Conservation (phyloP, 2,888 invertebrate species). For the Galeopsomyia nigrocyanea region DNA sequence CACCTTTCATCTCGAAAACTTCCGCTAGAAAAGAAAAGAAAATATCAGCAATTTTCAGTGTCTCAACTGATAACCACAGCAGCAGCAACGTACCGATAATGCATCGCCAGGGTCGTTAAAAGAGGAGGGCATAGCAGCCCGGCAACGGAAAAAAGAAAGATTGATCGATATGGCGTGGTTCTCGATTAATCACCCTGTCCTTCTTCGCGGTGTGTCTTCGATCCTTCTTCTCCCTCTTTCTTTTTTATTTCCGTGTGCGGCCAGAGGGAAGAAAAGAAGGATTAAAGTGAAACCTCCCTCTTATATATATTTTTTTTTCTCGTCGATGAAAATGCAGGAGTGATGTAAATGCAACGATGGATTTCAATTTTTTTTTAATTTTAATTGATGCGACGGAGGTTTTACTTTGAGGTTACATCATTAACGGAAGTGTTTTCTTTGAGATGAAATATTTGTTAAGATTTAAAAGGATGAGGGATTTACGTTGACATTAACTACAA, state of each 20-base stretch:
- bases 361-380: no score
- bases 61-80: neutral
- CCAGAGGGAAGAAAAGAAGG: neutral
- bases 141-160: slow-evolving; percentile 9
- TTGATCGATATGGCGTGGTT: slow-evolving; percentile 17
- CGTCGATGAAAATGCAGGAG: no score
- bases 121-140: neutral
- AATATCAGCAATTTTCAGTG: neutral
- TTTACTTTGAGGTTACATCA: no score
- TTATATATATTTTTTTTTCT: neutral
- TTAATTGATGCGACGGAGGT: no score
- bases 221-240: neutral
- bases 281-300: slow-evolving; percentile 17
- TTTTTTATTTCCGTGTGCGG: neutral
- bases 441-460: no score
- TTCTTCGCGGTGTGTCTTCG: slow-evolving; percentile 1
- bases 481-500: no score
- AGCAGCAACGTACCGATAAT: neutral
- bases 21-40: neutral
- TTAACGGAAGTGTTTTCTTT: no score
- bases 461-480: no score
- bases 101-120: slow-evolving; percentile 8
- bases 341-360: no score
- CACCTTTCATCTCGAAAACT: neutral
- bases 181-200: slow-evolving; percentile 32